Base-by-base conservation (phyloP, 53 echinoderm and acorn worm genomes). In the Mesocentrotus franciscanus region DNA sequence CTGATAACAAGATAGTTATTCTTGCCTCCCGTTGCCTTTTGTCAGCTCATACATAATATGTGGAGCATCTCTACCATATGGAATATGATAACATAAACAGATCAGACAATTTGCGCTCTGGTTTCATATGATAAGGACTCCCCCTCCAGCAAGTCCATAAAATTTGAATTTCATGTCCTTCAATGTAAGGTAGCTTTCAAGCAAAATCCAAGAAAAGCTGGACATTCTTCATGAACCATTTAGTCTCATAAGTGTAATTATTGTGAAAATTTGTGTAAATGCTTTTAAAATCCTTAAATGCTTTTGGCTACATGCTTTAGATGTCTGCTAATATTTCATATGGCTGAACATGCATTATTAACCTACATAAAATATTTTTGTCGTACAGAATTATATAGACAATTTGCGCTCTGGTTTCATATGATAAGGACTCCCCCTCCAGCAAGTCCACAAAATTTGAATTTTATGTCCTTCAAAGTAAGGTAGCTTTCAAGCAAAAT, bases 391-490 rank as follows among this genome's bases (percentile, higher is more conserved):
- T 61, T 61, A 61, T 61, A 18, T 14, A 17, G 61, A 62, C 92
- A 66, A 68, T 92, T 92, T 92, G 70, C 61, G 20, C 64, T 42
- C 70, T 62, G 35, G 42, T 64, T 92, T 92, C 29, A 29, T 92
- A 34, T 34, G 24, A 27, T 42, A 92, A 66, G 92, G 92, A 90
- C 18, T 90, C 16, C 66, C 92, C 92, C 66, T 68, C 70, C 11
- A 70, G 92, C 92, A 68, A 62, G 70, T 92, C 68, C 66, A 92
- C 71, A 92, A 68, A 91, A 92, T 92, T 92, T 92, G 92, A 92
- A 79, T 93, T 78, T 61, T 24, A 84, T 24, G 22, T 84, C 24
- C 76, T 39, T 84, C 84, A 84, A 84, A 84, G 9, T 42, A 27
- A 84, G 84, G 29, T 14, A 30, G 12, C 30, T 78, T 78, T 78